Evolutionary conservation across 2,888 invertebrate genomes (phyloP), one percentile per base, ranked within the genome.

Genomic region (Eupsilia transversa): DNA sequence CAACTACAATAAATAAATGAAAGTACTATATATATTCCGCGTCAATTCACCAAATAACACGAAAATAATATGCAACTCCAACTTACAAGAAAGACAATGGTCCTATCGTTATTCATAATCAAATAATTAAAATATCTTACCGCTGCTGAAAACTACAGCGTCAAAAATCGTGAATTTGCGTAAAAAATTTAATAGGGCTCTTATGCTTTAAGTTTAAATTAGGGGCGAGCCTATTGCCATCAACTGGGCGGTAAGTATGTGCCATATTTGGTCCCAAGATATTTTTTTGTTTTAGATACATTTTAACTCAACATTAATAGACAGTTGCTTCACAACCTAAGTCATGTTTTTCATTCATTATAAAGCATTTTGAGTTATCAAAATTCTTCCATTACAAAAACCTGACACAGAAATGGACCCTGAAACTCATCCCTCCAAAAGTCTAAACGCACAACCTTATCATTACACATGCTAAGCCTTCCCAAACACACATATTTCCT

Each of bases 401-500:
- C 49, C 23, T 46, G 10, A 38, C 14, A 14, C 27, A 23, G 3
- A 52, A 33, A 27, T 33, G 3, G 2, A 20, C 3, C 71, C 65
- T 2, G 10, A 63, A 33, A 27, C 3, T 7, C 23, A 17, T 35
- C 23, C 23, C n/a, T 14, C 12, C 35, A 38, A 61, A 57, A 23
- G 14, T n/a, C n/a, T n/a, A n/a, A n/a, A n/a, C n/a, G n/a, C 12
- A 20, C 14, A 35, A 80, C 61, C 12, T 17, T 64, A 64, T 54
- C 66, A 41, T n/a, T 10, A 41, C 35, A 67, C 46, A 52, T 20
- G 33, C 35, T 12, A 56, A 75, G 14, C 52, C 63, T 70, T 66
- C 38, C 60, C 68, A 54, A 79, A 72, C 68, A 66, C 73, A 76
- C 61, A 73, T 74, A 73, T 75, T 74, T 75, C 69, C 76, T 63